A percentile compares a stretch with the other conserved stretches of the same genome.
Conservation (phyloP, 2,888 invertebrate genomes). For the Phania funesta region DNA sequence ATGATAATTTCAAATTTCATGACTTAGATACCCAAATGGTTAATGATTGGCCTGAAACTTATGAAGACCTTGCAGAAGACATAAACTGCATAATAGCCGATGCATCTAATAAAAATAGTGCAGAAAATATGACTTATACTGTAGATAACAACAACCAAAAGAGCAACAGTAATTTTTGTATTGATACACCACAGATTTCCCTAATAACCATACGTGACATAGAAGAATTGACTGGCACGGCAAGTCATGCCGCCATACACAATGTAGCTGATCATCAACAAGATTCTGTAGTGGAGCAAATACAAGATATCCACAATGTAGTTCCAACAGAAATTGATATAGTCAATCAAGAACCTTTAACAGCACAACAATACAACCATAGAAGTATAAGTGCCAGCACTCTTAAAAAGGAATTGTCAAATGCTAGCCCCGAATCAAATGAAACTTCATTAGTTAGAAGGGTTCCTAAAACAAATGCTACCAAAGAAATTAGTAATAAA, state of each 20-base stretch:
- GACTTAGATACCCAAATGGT: conserved; percentile 67
- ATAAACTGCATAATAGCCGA: conserved; percentile 74
- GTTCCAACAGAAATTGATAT: neutral
- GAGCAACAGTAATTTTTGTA: conserved; percentile 61
- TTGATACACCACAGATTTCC: conserved; percentile 73
- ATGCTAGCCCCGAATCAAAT: conserved; percentile 56
- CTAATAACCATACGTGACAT: conserved; percentile 70
- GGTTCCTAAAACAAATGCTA: neutral
- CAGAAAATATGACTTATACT: neutral
- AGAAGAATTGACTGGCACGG: conserved; percentile 63
- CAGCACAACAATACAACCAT: neutral
- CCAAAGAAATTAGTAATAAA: neutral
- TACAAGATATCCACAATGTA: conserved; percentile 22
- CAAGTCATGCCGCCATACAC: conserved; percentile 18
- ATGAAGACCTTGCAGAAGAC: conserved; percentile 73
- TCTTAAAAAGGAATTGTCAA: conserved; percentile 53
- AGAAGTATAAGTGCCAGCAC: conserved; percentile 28
- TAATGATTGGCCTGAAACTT: conserved; percentile 71
- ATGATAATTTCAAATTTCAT: conserved; percentile 66
- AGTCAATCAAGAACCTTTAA: conserved; percentile 28
- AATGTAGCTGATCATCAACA: neutral
- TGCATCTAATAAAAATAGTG: conserved; percentile 40
- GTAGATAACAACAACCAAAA: conserved; percentile 43
- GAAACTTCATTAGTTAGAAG: neutral
- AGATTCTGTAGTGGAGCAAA: conserved; percentile 31